phyloP scores from a whole-genome alignment of 2,888 invertebrate genomes.

The Cynaeus angustus region DNA sequence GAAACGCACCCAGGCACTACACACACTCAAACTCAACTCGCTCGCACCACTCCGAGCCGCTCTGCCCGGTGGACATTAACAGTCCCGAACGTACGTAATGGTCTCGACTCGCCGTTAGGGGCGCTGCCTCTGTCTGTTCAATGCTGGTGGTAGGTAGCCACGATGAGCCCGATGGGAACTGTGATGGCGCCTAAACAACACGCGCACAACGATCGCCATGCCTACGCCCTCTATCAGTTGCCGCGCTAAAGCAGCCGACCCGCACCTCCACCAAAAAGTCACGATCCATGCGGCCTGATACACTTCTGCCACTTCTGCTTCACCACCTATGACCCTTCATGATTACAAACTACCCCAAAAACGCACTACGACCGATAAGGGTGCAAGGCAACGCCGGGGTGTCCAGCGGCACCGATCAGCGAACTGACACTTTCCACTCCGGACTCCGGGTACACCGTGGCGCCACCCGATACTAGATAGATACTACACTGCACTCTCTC shows the following conservation, averaged over 20 bases:
- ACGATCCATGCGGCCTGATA: constrained; percentile 43
- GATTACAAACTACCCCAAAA: constrained; percentile 22
- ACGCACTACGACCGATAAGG: constrained; percentile 21
- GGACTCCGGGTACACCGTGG: constrained; percentile 49
- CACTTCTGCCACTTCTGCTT: constrained; percentile 5
- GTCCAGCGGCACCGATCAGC: constrained; percentile 40
- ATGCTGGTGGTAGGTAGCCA: constrained; percentile 38
- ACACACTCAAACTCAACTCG: constrained; percentile 68
- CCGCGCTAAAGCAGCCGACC: constrained; percentile 37
- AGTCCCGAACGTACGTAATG: constrained; percentile 62
- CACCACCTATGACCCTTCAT: constrained; percentile 13
- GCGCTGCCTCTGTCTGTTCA: constrained; percentile 42
- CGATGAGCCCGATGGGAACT: constrained; percentile 40
- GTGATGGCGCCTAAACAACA: constrained; percentile 50
- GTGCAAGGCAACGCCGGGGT: constrained; percentile 25
- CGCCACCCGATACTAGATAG: constrained; percentile 28
- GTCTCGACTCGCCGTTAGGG: constrained; percentile 52
- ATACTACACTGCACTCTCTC: constrained; percentile 5
- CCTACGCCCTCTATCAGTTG: constrained; percentile 52
- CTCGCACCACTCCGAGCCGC: constrained; percentile 69
- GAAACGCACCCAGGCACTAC: constrained; percentile 70
- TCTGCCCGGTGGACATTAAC: constrained; percentile 68
- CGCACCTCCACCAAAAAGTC: constrained; percentile 40
- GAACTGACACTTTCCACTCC: constrained; percentile 36
- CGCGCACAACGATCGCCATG: constrained; percentile 51